A percentile compares a stretch with the other conserved stretches of the same genome.
Conservation (phyloP, 2,888 invertebrate genomes). For the Stramonita haemastoma region DNA sequence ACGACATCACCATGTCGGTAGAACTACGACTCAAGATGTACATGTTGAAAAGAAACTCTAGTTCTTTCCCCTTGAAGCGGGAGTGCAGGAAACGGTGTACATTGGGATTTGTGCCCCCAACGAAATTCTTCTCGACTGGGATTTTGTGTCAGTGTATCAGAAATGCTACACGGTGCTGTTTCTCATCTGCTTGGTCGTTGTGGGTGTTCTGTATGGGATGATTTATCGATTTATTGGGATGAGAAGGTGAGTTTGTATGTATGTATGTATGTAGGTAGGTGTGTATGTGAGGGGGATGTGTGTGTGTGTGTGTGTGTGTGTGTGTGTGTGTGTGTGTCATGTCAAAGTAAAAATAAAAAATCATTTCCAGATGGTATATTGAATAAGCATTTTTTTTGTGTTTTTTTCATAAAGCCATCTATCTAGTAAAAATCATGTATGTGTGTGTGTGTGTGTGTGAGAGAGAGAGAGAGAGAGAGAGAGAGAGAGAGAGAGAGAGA, state of each 20-base stretch:
- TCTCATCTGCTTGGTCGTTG: conserved; percentile 72
- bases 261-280: neutral
- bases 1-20: conserved; percentile 39
- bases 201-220: conserved; percentile 72
- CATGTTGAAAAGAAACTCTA: conserved; percentile 37
- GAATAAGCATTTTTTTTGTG: no score
- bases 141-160: conserved; percentile 67
- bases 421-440: no score
- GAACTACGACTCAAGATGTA: conserved; percentile 23
- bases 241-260: conserved; percentile 43
- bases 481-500: no score
- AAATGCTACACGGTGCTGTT: conserved; percentile 72
- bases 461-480: neutral
- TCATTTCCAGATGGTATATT: no score
- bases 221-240: conserved; percentile 72
- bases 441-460: neutral
- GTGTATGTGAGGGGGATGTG: neutral
- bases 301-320: conserved; percentile 2
- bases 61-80: neutral
- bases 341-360: no score
- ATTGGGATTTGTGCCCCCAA: conserved; percentile 64
- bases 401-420: no score
- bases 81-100: conserved; percentile 45
- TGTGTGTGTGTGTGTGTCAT: neutral
- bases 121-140: conserved; percentile 55